Base-by-base conservation (phyloP, 2,888 invertebrate species). In the Trichogramma evanescens region DNA sequence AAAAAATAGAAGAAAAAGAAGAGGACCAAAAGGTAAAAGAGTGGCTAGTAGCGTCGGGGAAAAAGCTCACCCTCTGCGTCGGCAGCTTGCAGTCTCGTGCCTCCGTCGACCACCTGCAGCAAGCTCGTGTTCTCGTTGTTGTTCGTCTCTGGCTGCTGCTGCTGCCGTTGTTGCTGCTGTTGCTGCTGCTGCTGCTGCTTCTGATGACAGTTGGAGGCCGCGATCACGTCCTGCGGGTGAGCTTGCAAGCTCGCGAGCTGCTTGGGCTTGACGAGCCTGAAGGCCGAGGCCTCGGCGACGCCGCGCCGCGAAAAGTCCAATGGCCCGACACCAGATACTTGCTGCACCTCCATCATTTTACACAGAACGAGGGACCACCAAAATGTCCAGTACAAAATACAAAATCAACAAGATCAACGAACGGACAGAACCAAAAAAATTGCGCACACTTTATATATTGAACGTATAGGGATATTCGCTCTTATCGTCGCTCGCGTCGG, bases 241-340 rank as follows among this genome's bases (percentile, higher is more conserved):
- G 69, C 70, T 40, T 71, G 61, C 40, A 67, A 60, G 0, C 71
- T 63, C 1, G 72, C 64, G 51, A 72, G 54, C 64, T 77, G 76
- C 63, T 77, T 77, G 1, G 77, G 77, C 59, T 77, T 77, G 59
- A 77, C 77, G 58, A 77, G 73, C 13, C 77, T 74, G 65, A 77
- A 77, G 3, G 77, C 77, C 59, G 77, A 77, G 4, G 77, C 74
- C 62, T 77, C 77, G 65, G 77, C 77, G 61, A 75, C 77, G 44
- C 77, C 77, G 60, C 77, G 71, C 59, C 77, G 72, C 53, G 77
- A 77, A 64, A 77, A 77, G 69, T 77, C 77, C 63, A 77, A 60
- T 26, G 77, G 77, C 65, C 77, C 77, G 63, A 77, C 77, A 68
- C 76, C 77, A 66, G 77, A 77, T 68, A 76, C 76, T 67, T 76